Conservation (phyloP, 2,113 vertebrate genomes). For the Ictalurus punctatus region DNA sequence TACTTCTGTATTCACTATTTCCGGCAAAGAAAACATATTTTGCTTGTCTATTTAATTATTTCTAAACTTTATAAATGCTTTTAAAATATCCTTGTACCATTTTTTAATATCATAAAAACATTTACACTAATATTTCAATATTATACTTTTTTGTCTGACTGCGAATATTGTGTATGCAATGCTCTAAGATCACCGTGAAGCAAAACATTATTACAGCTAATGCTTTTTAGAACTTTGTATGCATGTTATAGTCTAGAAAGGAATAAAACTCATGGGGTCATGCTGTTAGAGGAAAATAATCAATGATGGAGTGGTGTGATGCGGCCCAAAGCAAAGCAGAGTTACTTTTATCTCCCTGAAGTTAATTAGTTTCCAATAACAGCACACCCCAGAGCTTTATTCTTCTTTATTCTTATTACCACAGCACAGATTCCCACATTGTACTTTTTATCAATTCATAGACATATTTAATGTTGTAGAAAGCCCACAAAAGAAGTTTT, state of each 20-base stretch:
- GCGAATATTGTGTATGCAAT: neutral
- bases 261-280: neutral
- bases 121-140: neutral
- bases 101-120: neutral
- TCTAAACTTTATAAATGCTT: neutral
- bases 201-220: neutral
- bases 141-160: neutral
- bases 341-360: neutral
- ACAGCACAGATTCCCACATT: too few species aligned
- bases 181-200: neutral
- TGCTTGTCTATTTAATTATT: neutral
- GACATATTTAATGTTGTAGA: neutral
- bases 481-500: neutral
- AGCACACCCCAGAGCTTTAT: neutral
- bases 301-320: neutral
- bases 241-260: neutral
- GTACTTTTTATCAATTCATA: neutral
- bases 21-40: neutral
- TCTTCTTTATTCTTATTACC: neutral
- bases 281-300: neutral
- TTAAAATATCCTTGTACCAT: neutral
- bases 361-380: neutral
- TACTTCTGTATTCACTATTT: neutral
- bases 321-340: neutral
- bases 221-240: neutral